Evolutionary conservation across 1,140 invertebrate species (phyloP).

Genomic region (Metaphire vulgaris): DNA sequence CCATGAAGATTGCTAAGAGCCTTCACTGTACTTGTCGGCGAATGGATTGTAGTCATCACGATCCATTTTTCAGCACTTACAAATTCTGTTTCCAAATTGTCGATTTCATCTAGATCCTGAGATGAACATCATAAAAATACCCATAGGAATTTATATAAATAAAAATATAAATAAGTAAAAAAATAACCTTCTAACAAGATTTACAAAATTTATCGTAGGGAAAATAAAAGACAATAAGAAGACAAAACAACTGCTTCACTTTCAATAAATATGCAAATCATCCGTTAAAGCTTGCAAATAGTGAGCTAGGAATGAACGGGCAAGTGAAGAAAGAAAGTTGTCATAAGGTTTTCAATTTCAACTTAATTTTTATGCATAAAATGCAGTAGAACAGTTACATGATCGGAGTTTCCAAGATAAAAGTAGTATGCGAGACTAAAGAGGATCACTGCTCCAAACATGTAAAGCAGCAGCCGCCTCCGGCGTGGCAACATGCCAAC

Average conservation of each 20-base stretch:
- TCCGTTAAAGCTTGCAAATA: too few species aligned
- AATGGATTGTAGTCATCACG: conserved; percentile 32
- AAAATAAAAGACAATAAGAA: too few species aligned
- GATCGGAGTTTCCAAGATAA: too few species aligned
- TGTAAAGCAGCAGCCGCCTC: background rate
- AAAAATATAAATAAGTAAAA: background rate
- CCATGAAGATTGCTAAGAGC: conserved; percentile 32
- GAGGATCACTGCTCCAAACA: background rate
- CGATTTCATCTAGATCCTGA: background rate
- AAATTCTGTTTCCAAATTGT: background rate
- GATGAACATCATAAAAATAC: too few species aligned
- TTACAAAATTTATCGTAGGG: too few species aligned
- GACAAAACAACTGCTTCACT: too few species aligned
- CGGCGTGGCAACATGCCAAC: background rate
- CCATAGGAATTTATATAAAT: background rate
- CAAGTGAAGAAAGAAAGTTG: too few species aligned
- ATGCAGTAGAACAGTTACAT: too few species aligned
- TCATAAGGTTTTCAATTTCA: too few species aligned
- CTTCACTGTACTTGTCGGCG: conserved; percentile 31
- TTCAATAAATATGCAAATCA: too few species aligned
- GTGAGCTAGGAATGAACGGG: too few species aligned
- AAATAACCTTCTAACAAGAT: background rate
- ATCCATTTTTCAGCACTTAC: conserved; percentile 30
- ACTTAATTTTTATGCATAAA: too few species aligned
- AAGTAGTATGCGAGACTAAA: background rate